A percentile compares a stretch with the other conserved stretches of the same genome.
phyloP scores from a whole-genome alignment of 2,888 invertebrate genomes.

The Ptychoptera albimana region DNA sequence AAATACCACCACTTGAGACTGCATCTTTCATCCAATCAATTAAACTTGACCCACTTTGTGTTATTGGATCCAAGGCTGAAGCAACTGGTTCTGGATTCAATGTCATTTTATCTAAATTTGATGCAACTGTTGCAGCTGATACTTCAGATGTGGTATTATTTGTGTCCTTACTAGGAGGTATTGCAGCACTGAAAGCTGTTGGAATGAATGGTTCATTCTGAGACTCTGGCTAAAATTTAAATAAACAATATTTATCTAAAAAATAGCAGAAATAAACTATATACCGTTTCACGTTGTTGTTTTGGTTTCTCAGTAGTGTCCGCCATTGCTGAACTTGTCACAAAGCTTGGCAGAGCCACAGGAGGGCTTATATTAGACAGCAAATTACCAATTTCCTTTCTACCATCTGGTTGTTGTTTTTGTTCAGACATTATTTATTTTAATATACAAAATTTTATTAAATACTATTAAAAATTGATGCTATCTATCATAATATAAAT shows the following conservation, averaged over 20 bases:
- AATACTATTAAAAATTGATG: too few relatives aligned
- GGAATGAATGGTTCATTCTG: not conserved
- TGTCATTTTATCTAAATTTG: not conserved
- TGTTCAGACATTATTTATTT: too few relatives aligned
- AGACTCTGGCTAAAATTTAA: not conserved
- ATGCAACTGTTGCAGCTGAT: not conserved
- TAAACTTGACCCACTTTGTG: slow-evolving; percentile 6
- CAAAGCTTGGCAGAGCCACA: slow-evolving; percentile 5
- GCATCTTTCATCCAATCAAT: slow-evolving; percentile 48
- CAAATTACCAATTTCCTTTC: not conserved
- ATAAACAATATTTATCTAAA: not conserved
- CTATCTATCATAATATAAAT: too few relatives aligned
- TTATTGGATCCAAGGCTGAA: slow-evolving; percentile 4
- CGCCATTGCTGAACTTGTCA: not conserved
- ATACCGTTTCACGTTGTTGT: not conserved
- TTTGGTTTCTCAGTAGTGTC: not conserved
- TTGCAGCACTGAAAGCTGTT: slow-evolving; percentile 2
- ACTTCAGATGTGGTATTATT: not conserved
- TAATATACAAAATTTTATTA: too few relatives aligned
- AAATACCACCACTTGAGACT: slow-evolving; percentile 47
- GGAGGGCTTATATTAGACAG: slow-evolving; percentile 5
- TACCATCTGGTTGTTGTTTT: too few relatives aligned
- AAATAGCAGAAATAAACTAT: not conserved
- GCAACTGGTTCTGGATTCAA: slow-evolving; percentile 1
- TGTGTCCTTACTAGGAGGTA: not conserved